Evolutionary conservation across 2,797 vertebrate species (phyloP), one percentile per base, ranked within the genome.

Genomic region (Tympanoctomys barrerae): DNA sequence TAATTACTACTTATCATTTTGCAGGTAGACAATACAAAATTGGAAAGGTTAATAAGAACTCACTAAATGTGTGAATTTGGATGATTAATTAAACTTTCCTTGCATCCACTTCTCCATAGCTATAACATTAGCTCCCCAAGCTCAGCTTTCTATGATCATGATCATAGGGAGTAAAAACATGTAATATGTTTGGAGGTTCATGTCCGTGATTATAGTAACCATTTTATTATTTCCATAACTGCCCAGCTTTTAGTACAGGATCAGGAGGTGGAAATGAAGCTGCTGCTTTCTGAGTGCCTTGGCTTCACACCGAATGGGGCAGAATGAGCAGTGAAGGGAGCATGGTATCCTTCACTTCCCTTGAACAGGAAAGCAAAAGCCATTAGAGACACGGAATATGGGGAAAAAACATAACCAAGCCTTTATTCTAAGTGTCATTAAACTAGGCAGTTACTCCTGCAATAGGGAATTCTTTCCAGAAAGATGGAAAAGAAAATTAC

Each of bases 1-100:
- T 91, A 94, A 96, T 96, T 87, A 77, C 80, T 96, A 90, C 90
- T 94, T 96, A 95, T 36, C 18, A 91, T 73, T 94, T 87, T 95
- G 71, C 7, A 95, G 36, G 24, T 95, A 54, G 71, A 71, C 91
- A 87, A 85, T 46, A 95, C 42, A 86, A 94, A 96, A 73, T 94
- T 83, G 83, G 49, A 95, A 91, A 96, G 39, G 64, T 89, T 94
- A 92, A 36, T 79, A 89, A 83, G 80, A 71, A 82, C 39, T 86
- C 87, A 85, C 42, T 89, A 62, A 91, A 68, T 73, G 36, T 70
- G 46, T 78, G 80, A 92, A 87, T 93, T 85, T 84, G 85, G 49
- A 46, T 95, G 59, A 91, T 39, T 94, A 83, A 94, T 73, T 95
- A 91, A 86, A 91, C 28, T 91, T 94, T 79, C 52, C 79, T 92